Evolutionary conservation across 2,888 invertebrate species (phyloP), one percentile per base, ranked within the genome.

Genomic region (Phymatocera aterrima): DNA sequence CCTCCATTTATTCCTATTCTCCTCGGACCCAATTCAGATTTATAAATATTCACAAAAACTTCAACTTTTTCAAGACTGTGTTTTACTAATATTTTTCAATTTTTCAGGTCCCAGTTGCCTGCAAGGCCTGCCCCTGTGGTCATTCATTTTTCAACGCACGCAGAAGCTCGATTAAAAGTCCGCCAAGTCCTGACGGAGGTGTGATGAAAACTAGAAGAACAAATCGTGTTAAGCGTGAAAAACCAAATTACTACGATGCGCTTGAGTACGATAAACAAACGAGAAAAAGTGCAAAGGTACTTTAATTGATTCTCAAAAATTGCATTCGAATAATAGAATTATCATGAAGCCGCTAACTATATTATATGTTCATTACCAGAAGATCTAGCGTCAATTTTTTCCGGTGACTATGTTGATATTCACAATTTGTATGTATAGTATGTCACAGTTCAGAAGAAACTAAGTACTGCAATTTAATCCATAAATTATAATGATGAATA

Each of bases 181-280:
- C 90, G 77, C 90, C 90, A 8, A 90, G 90, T 83, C 90, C 90
- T 34, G 90, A 90, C 48, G 83, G 83, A 18, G 89, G 90, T 18
- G 89, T 87, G 12, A 90, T 90, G 88, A 90, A 90, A 83, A 90
- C 90, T 18, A 84, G 96, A 70, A 90, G 95, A 83, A 96, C 96
- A 0, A 95, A 95, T 82, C 90, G 96, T 77, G 94, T 96, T 5
- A 93, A 95, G 79, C 91, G 96, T 78, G 94, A 95, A 21, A 95
- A 96, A 85, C 96, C 96, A 1, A 95, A 96, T 91, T 96, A 95
- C 89, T 97, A 96, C 83, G 96, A 97, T 90, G 94, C 96, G 0
- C 93, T 96, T 80, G 95, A 96, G 86, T 96, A 95, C 87, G 95
- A 96, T 87, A 96, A 95, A 85, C 94, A 95, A 87, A 93, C 94